A percentile compares a stretch with the other conserved stretches of the same genome.
Conservation (phyloP, 2,797 vertebrate species). For the Alauda arvensis region DNA sequence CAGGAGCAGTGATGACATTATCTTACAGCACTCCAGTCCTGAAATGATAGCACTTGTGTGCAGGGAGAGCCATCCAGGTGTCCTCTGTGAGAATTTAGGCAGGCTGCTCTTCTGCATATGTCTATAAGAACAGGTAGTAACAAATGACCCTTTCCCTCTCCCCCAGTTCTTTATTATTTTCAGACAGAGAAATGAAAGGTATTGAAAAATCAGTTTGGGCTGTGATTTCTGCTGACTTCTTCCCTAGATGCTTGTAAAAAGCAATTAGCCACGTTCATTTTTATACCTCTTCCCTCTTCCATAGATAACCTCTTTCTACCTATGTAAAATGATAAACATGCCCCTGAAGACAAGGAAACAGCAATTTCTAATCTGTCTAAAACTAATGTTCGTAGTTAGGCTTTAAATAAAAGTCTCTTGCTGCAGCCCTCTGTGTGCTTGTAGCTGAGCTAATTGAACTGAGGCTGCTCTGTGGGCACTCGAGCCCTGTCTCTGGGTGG, state of each 20-base stretch:
- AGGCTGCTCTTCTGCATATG: neutral
- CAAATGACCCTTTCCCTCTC: neutral
- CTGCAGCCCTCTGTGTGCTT: neutral
- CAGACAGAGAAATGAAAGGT: neutral
- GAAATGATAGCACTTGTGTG: neutral
- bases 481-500: rapidly evolving
- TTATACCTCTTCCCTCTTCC: neutral
- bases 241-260: conserved; percentile 9
- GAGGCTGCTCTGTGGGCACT: rapidly evolving
- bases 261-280: neutral
- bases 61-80: neutral
- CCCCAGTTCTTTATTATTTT: neutral
- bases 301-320: conserved; percentile 4
- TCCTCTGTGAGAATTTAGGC: neutral
- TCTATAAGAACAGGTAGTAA: neutral
- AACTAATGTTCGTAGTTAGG: neutral
- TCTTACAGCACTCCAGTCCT: neutral
- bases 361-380: neutral
- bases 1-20: conserved; percentile 29
- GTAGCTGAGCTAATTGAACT: neutral
- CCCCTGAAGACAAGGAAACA: conserved; percentile 12
- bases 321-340: neutral
- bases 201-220: neutral
- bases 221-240: neutral
- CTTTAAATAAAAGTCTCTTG: neutral